Conservation (phyloP, 1,140 invertebrate species). For the Drosophila pandora region DNA sequence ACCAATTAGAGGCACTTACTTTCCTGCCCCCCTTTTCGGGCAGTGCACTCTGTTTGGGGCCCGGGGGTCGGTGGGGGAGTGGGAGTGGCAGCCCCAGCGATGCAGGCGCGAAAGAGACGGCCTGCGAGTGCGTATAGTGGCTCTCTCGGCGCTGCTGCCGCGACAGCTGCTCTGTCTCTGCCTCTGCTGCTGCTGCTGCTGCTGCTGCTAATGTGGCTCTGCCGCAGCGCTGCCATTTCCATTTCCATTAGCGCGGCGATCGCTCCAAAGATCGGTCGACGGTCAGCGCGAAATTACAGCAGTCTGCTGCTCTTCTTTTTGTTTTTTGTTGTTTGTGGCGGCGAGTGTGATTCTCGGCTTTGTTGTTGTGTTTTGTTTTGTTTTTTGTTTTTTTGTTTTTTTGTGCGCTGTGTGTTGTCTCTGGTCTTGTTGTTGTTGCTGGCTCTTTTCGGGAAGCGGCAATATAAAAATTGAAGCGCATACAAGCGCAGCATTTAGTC, state of each 20-base stretch:
- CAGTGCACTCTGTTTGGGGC: background rate
- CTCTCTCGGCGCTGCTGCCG: constrained; percentile 3
- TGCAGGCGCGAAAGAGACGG: constrained; percentile 23
- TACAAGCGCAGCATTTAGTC: constrained; percentile 75
- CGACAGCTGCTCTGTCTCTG: constrained; percentile 3
- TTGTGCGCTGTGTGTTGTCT: constrained; percentile 17
- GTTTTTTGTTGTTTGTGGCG: constrained; percentile 40
- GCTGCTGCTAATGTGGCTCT: constrained; percentile 4
- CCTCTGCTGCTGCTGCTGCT: constrained; percentile 7
- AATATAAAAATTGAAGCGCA: constrained; percentile 79
- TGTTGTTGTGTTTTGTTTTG: constrained; percentile 28
- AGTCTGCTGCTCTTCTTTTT: constrained; percentile 32
- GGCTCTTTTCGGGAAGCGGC: constrained; percentile 57
- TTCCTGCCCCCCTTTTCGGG: background rate
- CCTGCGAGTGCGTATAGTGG: constrained; percentile 13
- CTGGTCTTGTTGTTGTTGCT: constrained; percentile 17
- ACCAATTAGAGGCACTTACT: background rate
- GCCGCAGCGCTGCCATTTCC: constrained; percentile 40
- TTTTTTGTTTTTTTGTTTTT: background rate
- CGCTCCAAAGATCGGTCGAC: constrained; percentile 74
- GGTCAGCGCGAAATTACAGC: constrained; percentile 66
- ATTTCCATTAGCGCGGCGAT: constrained; percentile 74
- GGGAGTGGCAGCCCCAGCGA: constrained; percentile 24
- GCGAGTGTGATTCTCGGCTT: constrained; percentile 53
- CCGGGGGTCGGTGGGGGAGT: background rate